These are phyloP conservation scores for Calephelis nemesis DNA, from an alignment of 1,140 invertebrate genomes.

Conservation along the genomic window DNA sequence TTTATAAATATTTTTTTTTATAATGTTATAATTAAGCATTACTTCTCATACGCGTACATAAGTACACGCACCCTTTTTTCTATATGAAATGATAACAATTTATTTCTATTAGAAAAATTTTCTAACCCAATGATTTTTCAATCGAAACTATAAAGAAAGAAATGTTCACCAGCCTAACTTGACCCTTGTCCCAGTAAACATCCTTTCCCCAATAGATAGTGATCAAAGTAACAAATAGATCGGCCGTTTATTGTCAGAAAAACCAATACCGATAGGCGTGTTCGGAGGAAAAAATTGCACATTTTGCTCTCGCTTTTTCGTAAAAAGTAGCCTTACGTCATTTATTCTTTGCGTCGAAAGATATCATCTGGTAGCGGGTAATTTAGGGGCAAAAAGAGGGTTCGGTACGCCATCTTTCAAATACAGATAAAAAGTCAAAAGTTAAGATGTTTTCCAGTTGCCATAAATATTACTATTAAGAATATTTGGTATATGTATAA, in stretches of 20 bases:
- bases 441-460: background rate
- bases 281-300: constrained; percentile 4
- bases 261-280: constrained; percentile 5
- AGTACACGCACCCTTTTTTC: no score
- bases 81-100: no score
- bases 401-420: background rate
- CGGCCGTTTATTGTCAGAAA: constrained; percentile 14
- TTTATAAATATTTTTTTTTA: no score
- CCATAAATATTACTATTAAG: no score
- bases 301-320: constrained; percentile 4
- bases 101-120: background rate
- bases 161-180: background rate
- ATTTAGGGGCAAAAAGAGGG: constrained; percentile 1
- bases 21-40: no score
- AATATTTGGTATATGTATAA: no score
- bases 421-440: background rate
- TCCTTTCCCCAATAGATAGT: constrained; percentile 11
- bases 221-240: constrained; percentile 13
- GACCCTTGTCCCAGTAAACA: constrained; percentile 9
- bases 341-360: constrained; percentile 12
- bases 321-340: constrained; percentile 9
- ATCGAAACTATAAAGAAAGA: background rate
- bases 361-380: constrained; percentile 12
- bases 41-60: no score
- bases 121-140: constrained; percentile 4